These are phyloP conservation scores for Aradus depressus DNA, from an alignment of 2,888 invertebrate species.

Conservation along the genomic window DNA sequence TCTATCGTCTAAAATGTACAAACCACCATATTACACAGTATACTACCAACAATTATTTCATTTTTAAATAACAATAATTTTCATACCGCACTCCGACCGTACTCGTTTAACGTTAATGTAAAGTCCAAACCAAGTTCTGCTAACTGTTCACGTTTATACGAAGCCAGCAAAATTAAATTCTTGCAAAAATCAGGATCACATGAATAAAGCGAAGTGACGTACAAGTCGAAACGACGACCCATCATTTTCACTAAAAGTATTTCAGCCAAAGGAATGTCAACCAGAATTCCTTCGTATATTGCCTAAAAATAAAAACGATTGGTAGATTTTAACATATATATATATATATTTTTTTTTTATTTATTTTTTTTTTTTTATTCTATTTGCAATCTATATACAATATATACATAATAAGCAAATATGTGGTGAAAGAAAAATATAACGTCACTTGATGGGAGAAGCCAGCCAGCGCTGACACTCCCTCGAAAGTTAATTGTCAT, in stretches of 20 bases:
- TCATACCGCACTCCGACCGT: constrained; percentile 71
- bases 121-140: constrained; percentile 85
- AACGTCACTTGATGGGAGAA: too few relatives aligned
- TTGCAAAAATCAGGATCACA: constrained; percentile 86
- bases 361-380: too few relatives aligned
- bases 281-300: constrained; percentile 85
- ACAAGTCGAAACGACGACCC: constrained; percentile 64
- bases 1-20: constrained; percentile 60
- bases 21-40: not conserved
- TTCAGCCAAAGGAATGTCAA: constrained; percentile 89
- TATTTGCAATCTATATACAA: too few relatives aligned
- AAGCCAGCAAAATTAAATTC: constrained; percentile 77
- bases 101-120: constrained; percentile 76
- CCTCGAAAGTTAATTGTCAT: too few relatives aligned
- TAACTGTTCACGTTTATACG: constrained; percentile 76
- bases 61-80: constrained; percentile 7
- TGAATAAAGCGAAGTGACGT: constrained; percentile 85
- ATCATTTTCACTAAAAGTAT: constrained; percentile 87
- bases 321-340: too few relatives aligned
- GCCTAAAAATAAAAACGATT: constrained; percentile 50
- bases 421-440: too few relatives aligned
- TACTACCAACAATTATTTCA: constrained; percentile 5
- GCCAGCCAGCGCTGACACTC: too few relatives aligned
- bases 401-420: too few relatives aligned
- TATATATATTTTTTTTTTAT: too few relatives aligned